These are phyloP conservation scores for Lepidotrigona ventralis DNA, from an alignment of 1,140 invertebrate species.

Conservation along the genomic window DNA sequence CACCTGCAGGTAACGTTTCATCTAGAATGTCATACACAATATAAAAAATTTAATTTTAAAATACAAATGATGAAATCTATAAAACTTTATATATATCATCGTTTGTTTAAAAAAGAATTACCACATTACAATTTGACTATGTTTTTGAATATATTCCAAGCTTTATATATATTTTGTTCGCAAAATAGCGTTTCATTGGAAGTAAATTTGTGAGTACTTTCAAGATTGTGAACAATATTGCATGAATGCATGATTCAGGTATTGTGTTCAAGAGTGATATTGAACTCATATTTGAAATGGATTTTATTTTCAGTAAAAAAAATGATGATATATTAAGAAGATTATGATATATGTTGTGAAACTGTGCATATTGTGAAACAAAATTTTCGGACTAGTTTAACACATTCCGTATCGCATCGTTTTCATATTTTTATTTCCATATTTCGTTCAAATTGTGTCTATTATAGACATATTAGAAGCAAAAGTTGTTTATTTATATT, in stretches of 20 bases:
- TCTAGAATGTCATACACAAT: background rate
- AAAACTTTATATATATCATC: background rate
- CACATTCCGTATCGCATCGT: background rate
- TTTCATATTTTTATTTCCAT: background rate
- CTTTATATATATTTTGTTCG: constrained; percentile 61
- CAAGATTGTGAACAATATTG: constrained; percentile 58
- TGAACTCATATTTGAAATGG: constrained; percentile 19
- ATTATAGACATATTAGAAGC: background rate
- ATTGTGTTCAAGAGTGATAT: constrained; percentile 35
- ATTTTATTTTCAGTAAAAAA: constrained; percentile 29
- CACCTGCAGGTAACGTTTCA: constrained; percentile 73
- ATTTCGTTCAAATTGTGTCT: background rate
- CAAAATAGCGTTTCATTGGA: constrained; percentile 80
- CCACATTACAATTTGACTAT: background rate
- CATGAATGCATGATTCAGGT: constrained; percentile 71
- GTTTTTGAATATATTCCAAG: background rate
- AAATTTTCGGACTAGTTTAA: constrained; percentile 8
- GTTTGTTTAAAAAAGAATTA: background rate
- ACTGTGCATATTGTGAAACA: constrained; percentile 10
- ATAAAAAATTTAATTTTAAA: background rate
- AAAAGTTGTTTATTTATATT: background rate
- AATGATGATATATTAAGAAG: constrained; percentile 16
- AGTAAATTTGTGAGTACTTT: constrained; percentile 78
- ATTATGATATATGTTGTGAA: constrained; percentile 19
- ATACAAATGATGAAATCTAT: background rate